Percentiles rank a stretch among this genome's conserved stretches.
These are phyloP conservation scores for Hermaeophaga mercurialis DNA, from an alignment of 2,888 invertebrate genomes.

Conservation along the genomic window DNA sequence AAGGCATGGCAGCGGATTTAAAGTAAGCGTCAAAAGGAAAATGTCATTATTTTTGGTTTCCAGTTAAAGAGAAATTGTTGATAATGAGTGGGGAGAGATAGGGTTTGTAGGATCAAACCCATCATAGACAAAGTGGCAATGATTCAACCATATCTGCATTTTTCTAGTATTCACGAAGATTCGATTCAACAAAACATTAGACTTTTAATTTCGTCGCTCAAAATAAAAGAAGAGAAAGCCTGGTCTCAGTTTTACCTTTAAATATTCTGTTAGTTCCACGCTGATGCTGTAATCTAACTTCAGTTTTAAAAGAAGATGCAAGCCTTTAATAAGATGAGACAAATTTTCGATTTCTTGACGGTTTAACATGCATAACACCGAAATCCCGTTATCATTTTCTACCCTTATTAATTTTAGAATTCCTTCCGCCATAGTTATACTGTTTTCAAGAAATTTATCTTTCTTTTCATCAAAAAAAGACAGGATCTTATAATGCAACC, in stretches of 20 bases:
- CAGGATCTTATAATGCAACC: conserved; percentile 45
- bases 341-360: conserved; percentile 29
- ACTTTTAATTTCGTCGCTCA: too few species aligned
- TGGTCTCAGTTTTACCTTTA: conserved; percentile 42
- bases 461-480: conserved; percentile 44
- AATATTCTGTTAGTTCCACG: conserved; percentile 44
- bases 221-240: neutral
- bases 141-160: too few species aligned
- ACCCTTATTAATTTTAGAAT: conserved; percentile 37
- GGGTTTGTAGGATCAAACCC: too few species aligned
- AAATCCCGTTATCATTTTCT: conserved; percentile 25
- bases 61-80: too few species aligned
- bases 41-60: too few species aligned
- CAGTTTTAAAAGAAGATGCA: conserved; percentile 41
- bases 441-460: conserved; percentile 50
- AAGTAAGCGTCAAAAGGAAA: too few species aligned
- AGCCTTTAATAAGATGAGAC: conserved; percentile 3
- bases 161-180: too few species aligned
- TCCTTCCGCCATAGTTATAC: conserved; percentile 38
- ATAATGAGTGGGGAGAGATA: too few species aligned
- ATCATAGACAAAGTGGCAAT: too few species aligned
- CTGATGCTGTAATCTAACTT: conserved; percentile 42
- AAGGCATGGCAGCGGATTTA: too few species aligned
- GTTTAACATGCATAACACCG: conserved; percentile 35
- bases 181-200: too few species aligned